Evolutionary conservation across 2,113 vertebrate species (phyloP), one percentile per base, ranked within the genome.

Genomic region (Gavia stellata): DNA sequence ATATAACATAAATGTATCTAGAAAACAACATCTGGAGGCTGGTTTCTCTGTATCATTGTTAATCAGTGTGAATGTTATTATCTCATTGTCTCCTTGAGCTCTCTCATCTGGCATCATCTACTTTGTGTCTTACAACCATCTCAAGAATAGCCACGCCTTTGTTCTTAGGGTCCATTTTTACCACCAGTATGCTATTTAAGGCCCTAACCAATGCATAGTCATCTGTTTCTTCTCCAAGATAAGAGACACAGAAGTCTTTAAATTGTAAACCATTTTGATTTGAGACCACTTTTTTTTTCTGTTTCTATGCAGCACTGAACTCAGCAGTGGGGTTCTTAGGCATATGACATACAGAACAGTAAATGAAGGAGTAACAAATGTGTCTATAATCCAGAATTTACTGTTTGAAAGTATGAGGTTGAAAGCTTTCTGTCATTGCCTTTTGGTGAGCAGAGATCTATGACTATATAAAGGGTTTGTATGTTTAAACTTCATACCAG

Each of bases 371-470:
- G 34, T 55, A 67, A n/a, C 7, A 28, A 79, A 66, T 17, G 4
- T 40, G 20, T 38, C 38, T 50, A 16, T 58, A 83, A 55, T 62
- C n/a, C 38, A 67, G 38, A 17, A 62, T 92, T 86, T 74, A 34
- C n/a, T 7, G 4, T 45, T 55, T 67, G 19, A 67, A 94, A 52
- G 63, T 74, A 55, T 1, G 1, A 9, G 33, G 14, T 34, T 18
- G 9, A 38, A 67, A 84, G 29, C 4, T 67, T 16, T 81, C 0
- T 0, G 3, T 66, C 14, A 11, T 65, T 0, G 1, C 44, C 7
- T 52, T 73, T 82, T 65, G 18, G 14, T 87, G 38, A 72, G 17
- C 26, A 72, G 31, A 58, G 3, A 47, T 47, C 17, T 53, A 8
- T 42, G 34, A 34, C 17, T 55, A 6, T 42, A 29, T 15, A 61